Evolutionary conservation across 2,888 invertebrate species (phyloP).

Genomic region (Frankliniella fusca): DNA sequence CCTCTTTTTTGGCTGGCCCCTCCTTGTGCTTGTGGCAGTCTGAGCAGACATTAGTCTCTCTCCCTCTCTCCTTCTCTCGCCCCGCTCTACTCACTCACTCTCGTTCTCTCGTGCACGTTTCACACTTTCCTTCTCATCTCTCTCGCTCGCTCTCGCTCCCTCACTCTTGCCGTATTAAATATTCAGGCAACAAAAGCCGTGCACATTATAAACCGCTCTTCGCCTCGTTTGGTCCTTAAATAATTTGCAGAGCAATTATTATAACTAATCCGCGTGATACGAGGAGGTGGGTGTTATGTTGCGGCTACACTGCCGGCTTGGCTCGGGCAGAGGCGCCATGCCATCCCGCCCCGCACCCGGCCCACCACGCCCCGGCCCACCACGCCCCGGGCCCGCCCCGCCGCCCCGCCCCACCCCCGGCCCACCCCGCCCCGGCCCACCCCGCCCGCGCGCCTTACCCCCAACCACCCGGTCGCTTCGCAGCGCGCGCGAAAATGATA

Average conservation of each 20-base stretch:
- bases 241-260: slow-evolving; percentile 26
- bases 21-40: background rate
- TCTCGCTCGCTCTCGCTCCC: background rate
- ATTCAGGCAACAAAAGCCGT: slow-evolving; percentile 26
- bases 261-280: slow-evolving; percentile 26
- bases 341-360: background rate
- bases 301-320: slow-evolving; percentile 6
- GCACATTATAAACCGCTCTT: slow-evolving; percentile 24
- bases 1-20: background rate
- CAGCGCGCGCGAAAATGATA: background rate
- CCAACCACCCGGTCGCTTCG: too few relatives aligned
- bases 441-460: background rate
- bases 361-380: too few relatives aligned
- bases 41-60: slow-evolving; percentile 4
- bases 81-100: background rate
- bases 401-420: too few relatives aligned
- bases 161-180: background rate
- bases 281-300: background rate
- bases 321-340: background rate
- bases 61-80: background rate
- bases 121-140: too few relatives aligned
- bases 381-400: too few relatives aligned
- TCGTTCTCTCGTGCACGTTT: background rate
- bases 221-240: slow-evolving; percentile 24
- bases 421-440: too few relatives aligned